phyloP scores from a whole-genome alignment of 1,140 invertebrate genomes.

The Drosophila fuyamai region DNA sequence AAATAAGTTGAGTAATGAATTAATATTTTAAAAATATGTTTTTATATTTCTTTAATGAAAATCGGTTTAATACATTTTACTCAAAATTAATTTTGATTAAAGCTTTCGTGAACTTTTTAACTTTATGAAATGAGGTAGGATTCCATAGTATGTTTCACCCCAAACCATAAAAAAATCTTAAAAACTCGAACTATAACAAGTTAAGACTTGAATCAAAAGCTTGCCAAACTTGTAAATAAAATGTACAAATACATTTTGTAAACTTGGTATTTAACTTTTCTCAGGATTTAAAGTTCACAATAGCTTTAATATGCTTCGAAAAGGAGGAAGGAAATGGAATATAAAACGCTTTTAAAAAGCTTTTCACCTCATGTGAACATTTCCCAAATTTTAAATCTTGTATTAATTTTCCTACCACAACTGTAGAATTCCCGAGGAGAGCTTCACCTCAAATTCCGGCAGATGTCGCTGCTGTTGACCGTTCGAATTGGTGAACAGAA shows the following conservation, averaged over 20 bases:
- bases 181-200: neutral
- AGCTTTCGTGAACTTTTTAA: too few relatives aligned
- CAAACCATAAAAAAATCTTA: neutral
- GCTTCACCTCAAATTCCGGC: neutral
- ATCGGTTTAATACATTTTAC: too few relatives aligned
- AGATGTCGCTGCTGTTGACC: constrained; percentile 3
- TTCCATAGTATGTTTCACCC: too few relatives aligned
- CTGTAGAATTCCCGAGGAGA: neutral
- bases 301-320: neutral
- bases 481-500: constrained; percentile 35
- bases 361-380: neutral
- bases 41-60: too few relatives aligned
- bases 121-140: too few relatives aligned
- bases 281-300: neutral
- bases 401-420: neutral
- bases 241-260: neutral
- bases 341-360: neutral
- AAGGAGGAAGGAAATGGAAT: too few relatives aligned
- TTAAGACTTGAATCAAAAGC: neutral
- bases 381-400: neutral
- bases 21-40: too few relatives aligned
- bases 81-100: too few relatives aligned
- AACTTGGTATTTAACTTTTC: neutral
- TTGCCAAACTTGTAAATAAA: neutral
- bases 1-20: too few relatives aligned